Base-by-base conservation (phyloP, 1,140 invertebrate genomes). In the Drosophila rhopaloa region DNA sequence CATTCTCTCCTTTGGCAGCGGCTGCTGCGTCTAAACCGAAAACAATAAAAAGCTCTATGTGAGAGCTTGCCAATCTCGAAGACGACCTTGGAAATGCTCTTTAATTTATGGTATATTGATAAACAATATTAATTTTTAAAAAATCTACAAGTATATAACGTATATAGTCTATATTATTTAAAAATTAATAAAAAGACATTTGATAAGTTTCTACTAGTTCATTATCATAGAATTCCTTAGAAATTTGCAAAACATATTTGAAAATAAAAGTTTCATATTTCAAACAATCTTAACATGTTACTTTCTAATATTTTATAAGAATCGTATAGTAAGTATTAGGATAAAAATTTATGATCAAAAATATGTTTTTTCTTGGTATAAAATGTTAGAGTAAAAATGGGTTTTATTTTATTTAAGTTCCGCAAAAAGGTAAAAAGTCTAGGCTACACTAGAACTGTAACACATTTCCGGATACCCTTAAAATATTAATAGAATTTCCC, bases 1-100 rank as follows among this genome's bases (percentile, higher is more conserved):
- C 54, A 78, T 58, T 58, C 72, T 61, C 83, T 88, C 76, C 67
- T 86, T 65, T 51, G 77, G 50, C 63, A 65, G 60, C 76, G 70
- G 76, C 65, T 86, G 83, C 84, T 88, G 85, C 53, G 85, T 89
- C 85, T 89, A 88, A 84, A 80, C 85, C 83, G 76, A 88, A 88
- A 88, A 88, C 84, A 88, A 88, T 88, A 88, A 88, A 88, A 88
- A 88, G 84, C 84, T 88, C 68, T 51, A 71, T 71, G 41, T 7
- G 48, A 35, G 40, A 61, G 32, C 37, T 51, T 27, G 14, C 2
- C 1, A 1, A 10, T 13, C 72, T 44, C 8, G 8, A 44, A 14
- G 0, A 51, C 41, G 38, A 6, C 63, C 47, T 16, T 7, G 41
- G 40, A 37, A 10, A 58, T 77, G 16, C 77, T 46, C 83, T 51